Evolutionary conservation across 2,113 vertebrate genomes (phyloP).

Genomic region (western clawed frog (Xenopus tropicalis)): DNA sequence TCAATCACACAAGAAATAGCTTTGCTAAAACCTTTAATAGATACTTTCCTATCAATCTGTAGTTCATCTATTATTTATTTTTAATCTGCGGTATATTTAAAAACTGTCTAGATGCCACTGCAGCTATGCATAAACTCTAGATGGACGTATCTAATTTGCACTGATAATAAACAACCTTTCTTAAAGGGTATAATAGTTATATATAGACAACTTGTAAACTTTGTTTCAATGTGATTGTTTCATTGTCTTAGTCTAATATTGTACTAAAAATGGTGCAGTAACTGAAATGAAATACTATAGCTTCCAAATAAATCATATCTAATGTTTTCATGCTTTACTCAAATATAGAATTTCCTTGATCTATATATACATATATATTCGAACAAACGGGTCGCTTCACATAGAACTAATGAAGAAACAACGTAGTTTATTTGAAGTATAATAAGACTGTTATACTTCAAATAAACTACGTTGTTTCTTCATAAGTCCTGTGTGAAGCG

Average conservation of each 20-base stretch:
- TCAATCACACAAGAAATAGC: conserved; percentile 5
- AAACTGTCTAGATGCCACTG: conserved; percentile 23
- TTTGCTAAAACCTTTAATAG: background rate
- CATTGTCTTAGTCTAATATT: background rate
- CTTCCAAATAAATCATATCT: background rate
- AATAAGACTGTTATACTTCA: no score
- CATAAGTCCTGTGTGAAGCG: no score
- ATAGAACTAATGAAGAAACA: no score
- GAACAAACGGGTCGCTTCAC: no score
- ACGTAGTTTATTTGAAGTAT: no score
- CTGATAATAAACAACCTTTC: conserved; percentile 21
- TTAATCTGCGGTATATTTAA: conserved; percentile 40
- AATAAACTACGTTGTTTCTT: no score
- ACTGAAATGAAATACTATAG: background rate
- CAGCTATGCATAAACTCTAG: conserved; percentile 15
- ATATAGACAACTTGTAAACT: background rate
- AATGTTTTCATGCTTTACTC: background rate
- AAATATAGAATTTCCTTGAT: background rate
- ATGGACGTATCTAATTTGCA: conserved; percentile 35
- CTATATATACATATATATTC: no score
- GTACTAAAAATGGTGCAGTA: background rate
- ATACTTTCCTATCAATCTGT: conserved; percentile 36
- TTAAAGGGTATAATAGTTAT: conserved; percentile 24
- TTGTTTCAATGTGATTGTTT: background rate
- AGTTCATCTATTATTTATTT: conserved; percentile 45